Conservation (phyloP, 2,797 vertebrate species). For the Eospalax fontanierii region DNA sequence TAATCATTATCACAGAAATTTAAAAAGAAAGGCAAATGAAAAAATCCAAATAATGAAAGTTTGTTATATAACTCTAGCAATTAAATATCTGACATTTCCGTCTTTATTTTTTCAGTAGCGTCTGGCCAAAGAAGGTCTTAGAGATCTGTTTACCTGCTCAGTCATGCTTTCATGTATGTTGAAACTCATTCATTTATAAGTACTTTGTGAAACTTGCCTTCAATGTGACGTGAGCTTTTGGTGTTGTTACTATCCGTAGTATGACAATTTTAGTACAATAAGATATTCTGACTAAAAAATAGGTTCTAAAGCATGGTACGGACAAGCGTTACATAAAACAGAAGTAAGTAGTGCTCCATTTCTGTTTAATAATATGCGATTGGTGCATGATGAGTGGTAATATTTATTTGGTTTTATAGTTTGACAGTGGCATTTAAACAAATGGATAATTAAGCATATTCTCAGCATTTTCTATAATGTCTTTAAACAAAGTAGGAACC, state of each 20-base stretch:
- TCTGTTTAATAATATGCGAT: neutral
- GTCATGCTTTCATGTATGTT: neutral
- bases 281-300: neutral
- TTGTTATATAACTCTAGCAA: neutral
- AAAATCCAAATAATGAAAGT: neutral
- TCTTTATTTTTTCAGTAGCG: neutral
- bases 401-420: constrained; percentile 21
- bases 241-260: neutral
- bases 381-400: neutral
- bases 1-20: neutral
- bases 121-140: neutral
- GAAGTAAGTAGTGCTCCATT: neutral
- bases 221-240: neutral
- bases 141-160: neutral
- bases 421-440: neutral
- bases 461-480: neutral
- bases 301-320: neutral
- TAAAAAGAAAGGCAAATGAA: neutral
- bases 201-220: neutral
- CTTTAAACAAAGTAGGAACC: neutral
- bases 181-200: neutral
- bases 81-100: neutral
- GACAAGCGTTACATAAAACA: constrained; percentile 21
- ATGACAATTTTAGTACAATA: neutral
- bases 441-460: neutral